These are phyloP conservation scores for Nibea albiflora DNA, from an alignment of 2,113 vertebrate genomes.

Conservation along the genomic window DNA sequence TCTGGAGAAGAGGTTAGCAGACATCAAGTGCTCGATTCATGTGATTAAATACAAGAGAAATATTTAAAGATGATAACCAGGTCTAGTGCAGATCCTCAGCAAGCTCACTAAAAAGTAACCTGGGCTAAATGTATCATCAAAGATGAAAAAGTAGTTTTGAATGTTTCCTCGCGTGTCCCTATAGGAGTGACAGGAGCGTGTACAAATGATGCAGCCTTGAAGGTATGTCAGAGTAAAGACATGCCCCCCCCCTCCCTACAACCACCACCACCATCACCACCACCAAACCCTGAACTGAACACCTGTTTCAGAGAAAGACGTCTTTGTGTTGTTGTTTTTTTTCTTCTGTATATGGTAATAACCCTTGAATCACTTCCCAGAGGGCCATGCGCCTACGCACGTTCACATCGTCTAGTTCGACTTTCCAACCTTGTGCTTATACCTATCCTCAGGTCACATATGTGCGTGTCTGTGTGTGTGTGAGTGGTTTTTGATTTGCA, in stretches of 20 bases:
- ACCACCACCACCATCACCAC: no score
- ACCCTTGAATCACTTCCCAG: slow-evolving; percentile 73
- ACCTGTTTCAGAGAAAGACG: slow-evolving; percentile 73
- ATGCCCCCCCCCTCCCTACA: not conserved
- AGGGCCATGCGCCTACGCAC: slow-evolving; percentile 53
- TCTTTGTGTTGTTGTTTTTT: slow-evolving; percentile 60
- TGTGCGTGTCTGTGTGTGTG: not conserved
- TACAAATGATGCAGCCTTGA: slow-evolving; percentile 31
- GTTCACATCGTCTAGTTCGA: slow-evolving; percentile 13
- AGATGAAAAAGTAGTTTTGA: not conserved
- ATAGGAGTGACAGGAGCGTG: slow-evolving; percentile 8
- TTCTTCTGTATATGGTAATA: slow-evolving; percentile 68
- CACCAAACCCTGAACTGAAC: slow-evolving; percentile 44
- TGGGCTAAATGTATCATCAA: not conserved
- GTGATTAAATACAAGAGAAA: not conserved
- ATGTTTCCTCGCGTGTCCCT: not conserved
- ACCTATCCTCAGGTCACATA: slow-evolving; percentile 40
- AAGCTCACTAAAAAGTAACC: not conserved
- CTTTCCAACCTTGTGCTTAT: slow-evolving; percentile 26
- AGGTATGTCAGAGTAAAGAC: slow-evolving; percentile 38
- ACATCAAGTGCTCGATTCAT: not conserved
- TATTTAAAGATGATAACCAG: not conserved
- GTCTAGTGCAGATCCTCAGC: not conserved
- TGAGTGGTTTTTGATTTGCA: not conserved
- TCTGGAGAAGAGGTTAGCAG: slow-evolving; percentile 32